These are phyloP conservation scores for Percopsis transmontana DNA, from an alignment of 2,113 vertebrate genomes.

Conservation along the genomic window DNA sequence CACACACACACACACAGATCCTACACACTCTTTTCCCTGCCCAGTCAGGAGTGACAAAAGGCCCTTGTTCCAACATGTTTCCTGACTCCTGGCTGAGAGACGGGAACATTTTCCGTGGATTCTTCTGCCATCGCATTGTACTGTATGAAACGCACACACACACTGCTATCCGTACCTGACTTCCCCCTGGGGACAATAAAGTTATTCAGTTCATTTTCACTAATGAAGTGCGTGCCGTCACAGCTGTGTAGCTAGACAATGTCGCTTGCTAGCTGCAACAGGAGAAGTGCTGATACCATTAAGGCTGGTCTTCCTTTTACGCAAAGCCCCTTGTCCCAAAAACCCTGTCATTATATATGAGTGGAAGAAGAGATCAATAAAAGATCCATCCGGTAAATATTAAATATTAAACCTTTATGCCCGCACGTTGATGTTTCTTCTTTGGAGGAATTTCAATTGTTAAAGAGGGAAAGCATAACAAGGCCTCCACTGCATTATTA, in stretches of 20 bases:
- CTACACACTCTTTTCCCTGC: slow-evolving; percentile 12
- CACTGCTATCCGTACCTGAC: slow-evolving; percentile 7
- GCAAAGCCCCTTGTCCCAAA: not conserved
- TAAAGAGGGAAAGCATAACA: too few relatives aligned
- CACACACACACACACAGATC: not conserved
- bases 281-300: slow-evolving; percentile 27
- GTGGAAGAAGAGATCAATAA: too few relatives aligned
- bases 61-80: slow-evolving; percentile 47
- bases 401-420: too few relatives aligned
- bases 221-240: slow-evolving; percentile 24
- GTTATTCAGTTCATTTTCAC: slow-evolving; percentile 24
- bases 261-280: too few relatives aligned
- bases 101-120: slow-evolving; percentile 65
- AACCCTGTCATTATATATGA: not conserved
- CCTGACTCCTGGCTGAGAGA: slow-evolving; percentile 47
- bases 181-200: slow-evolving; percentile 28
- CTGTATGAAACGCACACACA: slow-evolving; percentile 18
- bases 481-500: too few relatives aligned
- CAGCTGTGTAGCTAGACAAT: not conserved
- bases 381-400: too few relatives aligned
- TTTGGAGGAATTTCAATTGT: too few relatives aligned
- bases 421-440: too few relatives aligned
- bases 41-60: slow-evolving; percentile 51
- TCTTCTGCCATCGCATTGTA: slow-evolving; percentile 50
- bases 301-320: slow-evolving; percentile 21